These are phyloP conservation scores for Nephila pilipes DNA, from an alignment of 1,140 invertebrate genomes.

Conservation along the genomic window DNA sequence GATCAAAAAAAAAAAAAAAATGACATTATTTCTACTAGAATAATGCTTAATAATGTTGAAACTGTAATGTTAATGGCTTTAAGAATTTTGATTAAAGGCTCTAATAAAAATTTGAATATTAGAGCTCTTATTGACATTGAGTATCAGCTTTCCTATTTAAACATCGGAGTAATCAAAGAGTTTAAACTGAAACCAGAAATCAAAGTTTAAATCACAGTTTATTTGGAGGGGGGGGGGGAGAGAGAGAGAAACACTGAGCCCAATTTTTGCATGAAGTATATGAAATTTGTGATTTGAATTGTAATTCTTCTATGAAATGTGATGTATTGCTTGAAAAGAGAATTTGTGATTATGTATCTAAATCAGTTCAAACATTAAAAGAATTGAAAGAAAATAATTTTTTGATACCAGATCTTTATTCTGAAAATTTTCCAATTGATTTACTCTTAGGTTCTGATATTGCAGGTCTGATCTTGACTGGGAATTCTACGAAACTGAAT, in stretches of 20 bases:
- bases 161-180: background rate
- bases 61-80: background rate
- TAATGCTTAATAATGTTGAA: background rate
- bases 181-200: background rate
- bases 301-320: background rate
- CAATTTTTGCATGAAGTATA: background rate
- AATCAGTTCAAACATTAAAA: background rate
- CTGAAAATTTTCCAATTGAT: background rate
- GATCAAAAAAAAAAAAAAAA: too few species aligned
- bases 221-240: too few species aligned
- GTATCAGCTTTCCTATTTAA: background rate
- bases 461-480: too few species aligned
- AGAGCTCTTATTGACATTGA: background rate
- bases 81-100: background rate
- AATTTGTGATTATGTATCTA: background rate
- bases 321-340: background rate
- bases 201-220: background rate
- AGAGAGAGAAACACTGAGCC: background rate
- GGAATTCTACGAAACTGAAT: too few species aligned
- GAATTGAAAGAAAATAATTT: background rate
- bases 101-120: background rate
- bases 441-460: background rate
- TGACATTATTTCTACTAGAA: background rate
- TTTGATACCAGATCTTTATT: background rate
- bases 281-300: background rate